These are phyloP conservation scores for Dendrocincla fuliginosa DNA, from an alignment of 2,797 vertebrate species.

Conservation along the genomic window DNA sequence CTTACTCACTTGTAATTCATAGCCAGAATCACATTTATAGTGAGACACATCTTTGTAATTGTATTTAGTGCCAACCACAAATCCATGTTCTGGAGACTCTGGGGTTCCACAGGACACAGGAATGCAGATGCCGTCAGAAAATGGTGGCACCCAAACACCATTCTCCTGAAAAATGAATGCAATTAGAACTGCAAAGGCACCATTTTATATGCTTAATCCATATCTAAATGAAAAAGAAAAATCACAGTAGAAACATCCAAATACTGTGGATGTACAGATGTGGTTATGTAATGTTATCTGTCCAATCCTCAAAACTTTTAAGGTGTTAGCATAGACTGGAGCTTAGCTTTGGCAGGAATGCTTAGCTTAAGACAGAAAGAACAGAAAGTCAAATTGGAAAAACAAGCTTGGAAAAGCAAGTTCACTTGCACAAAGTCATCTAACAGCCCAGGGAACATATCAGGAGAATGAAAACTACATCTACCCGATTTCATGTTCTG, in stretches of 20 bases:
- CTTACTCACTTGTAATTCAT: constrained; percentile 87
- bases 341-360: not conserved
- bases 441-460: not conserved
- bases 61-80: constrained; percentile 82
- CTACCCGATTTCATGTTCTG: not conserved
- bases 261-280: not conserved
- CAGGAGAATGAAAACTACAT: not conserved
- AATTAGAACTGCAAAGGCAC: not conserved
- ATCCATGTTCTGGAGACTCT: constrained; percentile 80
- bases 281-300: not conserved
- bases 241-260: not conserved
- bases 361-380: not conserved
- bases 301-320: not conserved
- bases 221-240: not conserved
- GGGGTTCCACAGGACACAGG: constrained; percentile 86
- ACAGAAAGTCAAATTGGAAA: not conserved
- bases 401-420: not conserved
- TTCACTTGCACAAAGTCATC: not conserved
- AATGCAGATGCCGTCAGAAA: constrained; percentile 84
- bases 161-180: constrained; percentile 74
- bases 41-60: constrained; percentile 82
- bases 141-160: constrained; percentile 85
- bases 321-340: not conserved
- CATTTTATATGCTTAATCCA: not conserved
- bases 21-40: constrained; percentile 89